phyloP scores from a whole-genome alignment of 2,888 invertebrate species.

The Lasioglossum lativentre region DNA sequence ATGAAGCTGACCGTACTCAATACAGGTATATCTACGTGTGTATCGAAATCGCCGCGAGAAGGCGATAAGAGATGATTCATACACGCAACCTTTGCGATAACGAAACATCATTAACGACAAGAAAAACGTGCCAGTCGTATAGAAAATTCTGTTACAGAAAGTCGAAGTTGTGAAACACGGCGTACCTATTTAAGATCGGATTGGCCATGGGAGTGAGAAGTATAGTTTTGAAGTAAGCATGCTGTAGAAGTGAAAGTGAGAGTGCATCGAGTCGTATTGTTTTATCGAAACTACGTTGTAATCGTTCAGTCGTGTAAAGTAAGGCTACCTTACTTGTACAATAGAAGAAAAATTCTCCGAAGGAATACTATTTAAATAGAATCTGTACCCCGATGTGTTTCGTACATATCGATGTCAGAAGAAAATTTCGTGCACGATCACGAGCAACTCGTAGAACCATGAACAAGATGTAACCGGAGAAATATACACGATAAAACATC shows the following conservation, averaged over 20 bases:
- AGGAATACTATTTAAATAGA: not conserved
- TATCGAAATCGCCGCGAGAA: constrained; percentile 30
- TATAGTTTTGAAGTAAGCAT: constrained; percentile 32
- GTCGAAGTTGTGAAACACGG: constrained; percentile 33
- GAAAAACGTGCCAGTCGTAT: constrained; percentile 35
- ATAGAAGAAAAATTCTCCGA: not conserved
- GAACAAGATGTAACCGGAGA: not conserved
- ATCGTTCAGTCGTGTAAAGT: constrained; percentile 18
- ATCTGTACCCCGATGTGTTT: not conserved
- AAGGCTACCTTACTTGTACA: not conserved
- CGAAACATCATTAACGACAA: constrained; percentile 24
- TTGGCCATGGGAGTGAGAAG: constrained; percentile 46
- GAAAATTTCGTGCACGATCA: not conserved
- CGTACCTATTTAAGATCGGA: constrained; percentile 41
- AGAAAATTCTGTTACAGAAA: constrained; percentile 33
- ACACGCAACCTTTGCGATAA: constrained; percentile 43
- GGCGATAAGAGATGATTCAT: constrained; percentile 58
- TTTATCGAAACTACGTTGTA: not conserved
- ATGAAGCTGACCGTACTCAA: constrained; percentile 62
- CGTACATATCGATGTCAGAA: not conserved
- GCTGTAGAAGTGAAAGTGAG: constrained; percentile 58
- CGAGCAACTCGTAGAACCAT: not conserved
- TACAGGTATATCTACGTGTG: constrained; percentile 57
- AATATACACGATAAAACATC: not conserved
- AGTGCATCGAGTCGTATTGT: constrained; percentile 28